phyloP scores from a whole-genome alignment of 1,140 invertebrate species.

The Glossosoma conforme region DNA sequence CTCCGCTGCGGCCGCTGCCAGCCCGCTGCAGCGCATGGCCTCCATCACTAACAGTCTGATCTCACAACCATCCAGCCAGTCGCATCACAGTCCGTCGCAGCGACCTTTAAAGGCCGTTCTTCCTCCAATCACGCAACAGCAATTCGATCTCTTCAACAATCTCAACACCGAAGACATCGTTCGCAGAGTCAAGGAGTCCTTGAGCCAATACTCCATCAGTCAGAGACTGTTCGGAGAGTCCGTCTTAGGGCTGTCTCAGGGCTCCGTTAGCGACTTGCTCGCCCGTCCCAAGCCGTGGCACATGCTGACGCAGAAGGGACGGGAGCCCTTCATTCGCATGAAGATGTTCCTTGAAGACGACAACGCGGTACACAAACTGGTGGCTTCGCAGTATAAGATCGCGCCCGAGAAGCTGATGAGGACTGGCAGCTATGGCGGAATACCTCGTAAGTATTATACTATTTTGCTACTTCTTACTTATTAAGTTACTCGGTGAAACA shows the following conservation, averaged over 20 bases:
- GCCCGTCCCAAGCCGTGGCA: slow-evolving; percentile 96
- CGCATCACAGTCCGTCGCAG: slow-evolving; percentile 73
- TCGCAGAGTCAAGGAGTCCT: slow-evolving; percentile 93
- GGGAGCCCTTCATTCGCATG: slow-evolving; percentile 97
- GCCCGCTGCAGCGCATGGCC: slow-evolving; percentile 93
- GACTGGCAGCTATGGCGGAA: slow-evolving; percentile 85
- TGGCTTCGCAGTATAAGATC: slow-evolving; percentile 96
- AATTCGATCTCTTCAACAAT: slow-evolving; percentile 97
- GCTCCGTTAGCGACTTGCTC: slow-evolving; percentile 90
- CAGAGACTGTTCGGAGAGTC: slow-evolving; percentile 97
- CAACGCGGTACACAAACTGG: slow-evolving; percentile 93
- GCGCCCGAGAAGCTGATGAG: slow-evolving; percentile 94
- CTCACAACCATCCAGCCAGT: slow-evolving; percentile 80
- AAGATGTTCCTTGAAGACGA: slow-evolving; percentile 97
- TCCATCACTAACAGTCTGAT: slow-evolving; percentile 96
- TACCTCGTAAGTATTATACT: slow-evolving; percentile 64
- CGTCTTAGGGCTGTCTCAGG: slow-evolving; percentile 93
- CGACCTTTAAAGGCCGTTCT: slow-evolving; percentile 91
- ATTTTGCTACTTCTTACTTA: too few species aligned
- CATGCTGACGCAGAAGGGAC: slow-evolving; percentile 94
- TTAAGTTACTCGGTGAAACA: too few species aligned
- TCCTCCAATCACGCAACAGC: slow-evolving; percentile 96
- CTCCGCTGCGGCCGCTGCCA: slow-evolving; percentile 70
- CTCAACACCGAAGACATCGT: slow-evolving; percentile 99
- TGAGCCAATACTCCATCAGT: slow-evolving; percentile 97